Percentiles rank a stretch among this genome's conserved stretches.
Evolutionary conservation across 2,797 vertebrate species (phyloP).

Genomic region (Rhynchotus rufescens): DNA sequence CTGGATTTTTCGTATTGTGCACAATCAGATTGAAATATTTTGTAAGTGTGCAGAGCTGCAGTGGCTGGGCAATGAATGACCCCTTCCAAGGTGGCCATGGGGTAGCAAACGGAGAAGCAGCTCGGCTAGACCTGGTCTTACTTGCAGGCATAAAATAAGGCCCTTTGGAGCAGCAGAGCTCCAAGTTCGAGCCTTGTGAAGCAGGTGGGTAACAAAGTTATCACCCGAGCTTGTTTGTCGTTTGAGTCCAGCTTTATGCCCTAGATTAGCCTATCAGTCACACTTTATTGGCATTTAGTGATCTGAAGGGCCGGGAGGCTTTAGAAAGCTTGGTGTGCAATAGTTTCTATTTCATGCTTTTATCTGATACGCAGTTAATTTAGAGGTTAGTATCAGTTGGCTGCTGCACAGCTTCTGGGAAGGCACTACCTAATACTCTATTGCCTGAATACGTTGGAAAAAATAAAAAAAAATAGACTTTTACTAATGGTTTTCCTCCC

Average conservation of each 20-base stretch:
- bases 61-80: rapidly evolving
- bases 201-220: not conserved
- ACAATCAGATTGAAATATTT: not conserved
- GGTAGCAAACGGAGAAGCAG: not conserved
- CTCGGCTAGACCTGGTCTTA: not conserved
- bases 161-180: not conserved
- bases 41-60: not conserved
- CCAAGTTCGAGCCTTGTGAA: not conserved
- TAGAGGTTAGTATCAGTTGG: not conserved
- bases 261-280: not conserved
- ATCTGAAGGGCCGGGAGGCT: not conserved
- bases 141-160: not conserved
- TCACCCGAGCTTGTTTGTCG: not conserved
- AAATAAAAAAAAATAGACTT: not conserved
- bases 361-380: not conserved
- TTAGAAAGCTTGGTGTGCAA: not conserved
- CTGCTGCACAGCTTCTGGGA: not conserved
- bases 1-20: not conserved
- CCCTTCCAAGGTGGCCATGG: not conserved
- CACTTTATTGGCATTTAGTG: not conserved
- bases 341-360: not conserved
- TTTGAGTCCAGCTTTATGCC: not conserved
- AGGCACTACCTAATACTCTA: not conserved
- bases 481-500: not conserved
- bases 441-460: not conserved